Conservation (phyloP, 23 tunicate species). For the Phallusia fumigata region DNA sequence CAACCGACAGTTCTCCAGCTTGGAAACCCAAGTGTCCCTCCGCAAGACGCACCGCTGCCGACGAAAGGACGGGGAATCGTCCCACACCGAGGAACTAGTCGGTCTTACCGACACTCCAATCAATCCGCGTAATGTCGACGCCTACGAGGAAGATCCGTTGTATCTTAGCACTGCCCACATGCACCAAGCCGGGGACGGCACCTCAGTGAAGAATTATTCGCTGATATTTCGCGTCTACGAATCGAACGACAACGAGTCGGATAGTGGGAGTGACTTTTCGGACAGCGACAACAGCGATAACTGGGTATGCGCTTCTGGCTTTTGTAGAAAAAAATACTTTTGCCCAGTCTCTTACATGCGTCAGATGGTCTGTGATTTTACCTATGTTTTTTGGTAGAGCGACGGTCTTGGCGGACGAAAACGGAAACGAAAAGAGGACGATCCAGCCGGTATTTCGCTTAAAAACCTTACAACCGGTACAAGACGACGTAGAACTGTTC, state of each 20-base stretch:
- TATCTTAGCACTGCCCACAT: background rate
- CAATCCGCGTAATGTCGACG: conserved; percentile 58
- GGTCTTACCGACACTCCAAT: conserved; percentile 66
- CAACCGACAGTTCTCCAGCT: conserved; percentile 20
- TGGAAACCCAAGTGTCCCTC: conserved; percentile 55
- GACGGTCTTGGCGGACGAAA: conserved; percentile 38
- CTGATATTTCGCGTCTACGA: conserved; percentile 56
- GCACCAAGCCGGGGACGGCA: conserved; percentile 30
- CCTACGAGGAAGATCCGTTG: conserved; percentile 21
- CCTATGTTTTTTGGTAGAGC: background rate
- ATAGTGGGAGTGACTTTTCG: conserved; percentile 28
- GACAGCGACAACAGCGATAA: conserved; percentile 22
- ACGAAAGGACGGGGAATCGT: conserved; percentile 55
- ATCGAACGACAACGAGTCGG: conserved; percentile 27
- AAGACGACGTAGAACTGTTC: conserved; percentile 27
- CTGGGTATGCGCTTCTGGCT: background rate
- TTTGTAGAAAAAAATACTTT: too few species aligned
- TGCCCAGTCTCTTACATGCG: too few species aligned
- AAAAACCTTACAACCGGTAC: conserved; percentile 66
- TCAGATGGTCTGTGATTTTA: background rate
- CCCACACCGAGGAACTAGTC: conserved; percentile 29
- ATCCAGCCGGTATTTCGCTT: conserved; percentile 83
- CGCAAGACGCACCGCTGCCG: conserved; percentile 43
- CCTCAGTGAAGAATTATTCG: conserved; percentile 35
- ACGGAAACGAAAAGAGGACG: conserved; percentile 45